Conservation (phyloP, 2,113 vertebrate species). For the Melanotaenia duboulayi region DNA sequence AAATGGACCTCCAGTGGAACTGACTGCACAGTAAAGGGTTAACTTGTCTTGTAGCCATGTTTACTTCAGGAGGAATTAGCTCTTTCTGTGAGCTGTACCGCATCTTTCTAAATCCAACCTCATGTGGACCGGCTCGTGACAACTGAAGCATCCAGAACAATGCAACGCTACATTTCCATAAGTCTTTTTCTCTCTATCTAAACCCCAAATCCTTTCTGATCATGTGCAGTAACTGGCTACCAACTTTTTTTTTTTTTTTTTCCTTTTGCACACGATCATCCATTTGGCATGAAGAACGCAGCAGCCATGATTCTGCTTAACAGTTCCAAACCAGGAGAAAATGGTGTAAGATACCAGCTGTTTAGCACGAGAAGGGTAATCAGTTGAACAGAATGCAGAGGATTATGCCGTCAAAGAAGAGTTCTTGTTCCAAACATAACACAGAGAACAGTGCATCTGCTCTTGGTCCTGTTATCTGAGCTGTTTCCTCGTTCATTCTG, state of each 20-base stretch:
- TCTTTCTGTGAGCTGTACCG: constrained; percentile 29
- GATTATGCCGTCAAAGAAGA: constrained; percentile 67
- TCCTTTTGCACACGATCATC: constrained; percentile 55
- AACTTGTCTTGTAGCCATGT: constrained; percentile 4
- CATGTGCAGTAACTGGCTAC: constrained; percentile 65
- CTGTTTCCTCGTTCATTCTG: constrained; percentile 43
- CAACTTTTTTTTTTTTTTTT: constrained; percentile 65
- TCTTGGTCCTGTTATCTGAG: constrained; percentile 53
- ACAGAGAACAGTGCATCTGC: constrained; percentile 57
- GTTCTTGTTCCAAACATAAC: constrained; percentile 62
- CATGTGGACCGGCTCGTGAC: constrained; percentile 37
- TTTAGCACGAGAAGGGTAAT: constrained; percentile 64
- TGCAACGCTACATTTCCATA: constrained; percentile 58
- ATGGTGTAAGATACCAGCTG: constrained; percentile 68
- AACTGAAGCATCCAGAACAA: constrained; percentile 55
- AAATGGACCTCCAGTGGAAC: not conserved
- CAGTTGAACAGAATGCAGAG: constrained; percentile 65
- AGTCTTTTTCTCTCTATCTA: constrained; percentile 59
- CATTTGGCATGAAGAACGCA: constrained; percentile 60
- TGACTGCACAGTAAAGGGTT: not conserved
- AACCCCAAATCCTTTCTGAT: constrained; percentile 75
- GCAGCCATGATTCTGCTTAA: constrained; percentile 49
- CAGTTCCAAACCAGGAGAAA: constrained; percentile 67
- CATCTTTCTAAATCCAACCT: constrained; percentile 36
- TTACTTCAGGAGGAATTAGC: constrained; percentile 25